A percentile compares a stretch with the other conserved stretches of the same genome.
Conservation (phyloP, 2,888 invertebrate species). For the Scaptodrosophila latifasciaeformis region DNA sequence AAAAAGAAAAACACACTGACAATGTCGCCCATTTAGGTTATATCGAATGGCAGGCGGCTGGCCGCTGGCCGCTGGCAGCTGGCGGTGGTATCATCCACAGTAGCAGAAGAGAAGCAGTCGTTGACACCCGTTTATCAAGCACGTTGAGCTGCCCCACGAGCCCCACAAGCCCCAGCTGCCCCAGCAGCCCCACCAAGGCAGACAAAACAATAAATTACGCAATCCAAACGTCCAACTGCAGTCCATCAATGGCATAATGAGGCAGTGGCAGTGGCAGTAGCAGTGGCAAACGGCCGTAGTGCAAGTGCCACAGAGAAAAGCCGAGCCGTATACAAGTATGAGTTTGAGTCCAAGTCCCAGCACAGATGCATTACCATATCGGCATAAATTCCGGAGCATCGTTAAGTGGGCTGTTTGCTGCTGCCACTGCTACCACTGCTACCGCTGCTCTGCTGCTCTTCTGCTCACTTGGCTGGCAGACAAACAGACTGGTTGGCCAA, state of each 20-base stretch:
- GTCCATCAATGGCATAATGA: constrained; percentile 70
- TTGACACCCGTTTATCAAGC: constrained; percentile 63
- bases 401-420: constrained; percentile 57
- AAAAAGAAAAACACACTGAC: constrained; percentile 9
- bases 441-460: too few relatives aligned
- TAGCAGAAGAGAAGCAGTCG: too few relatives aligned
- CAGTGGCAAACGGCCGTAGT: constrained; percentile 22
- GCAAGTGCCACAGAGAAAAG: constrained; percentile 8
- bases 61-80: background rate
- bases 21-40: constrained; percentile 60
- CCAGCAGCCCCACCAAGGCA: constrained; percentile 40
- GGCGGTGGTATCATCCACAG: too few relatives aligned
- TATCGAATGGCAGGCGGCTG: constrained; percentile 26
- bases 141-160: constrained; percentile 37
- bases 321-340: too few relatives aligned
- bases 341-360: constrained; percentile 12
- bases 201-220: constrained; percentile 72
- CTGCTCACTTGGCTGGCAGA: too few relatives aligned
- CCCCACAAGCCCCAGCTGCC: too few relatives aligned
- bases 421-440: constrained; percentile 15
- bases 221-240: constrained; percentile 71
- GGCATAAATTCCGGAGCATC: constrained; percentile 72
- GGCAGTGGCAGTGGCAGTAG: constrained; percentile 45
- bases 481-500: constrained; percentile 41
- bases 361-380: constrained; percentile 68